Conservation (phyloP, 1,140 invertebrate genomes). For the Meteorus sp. region DNA sequence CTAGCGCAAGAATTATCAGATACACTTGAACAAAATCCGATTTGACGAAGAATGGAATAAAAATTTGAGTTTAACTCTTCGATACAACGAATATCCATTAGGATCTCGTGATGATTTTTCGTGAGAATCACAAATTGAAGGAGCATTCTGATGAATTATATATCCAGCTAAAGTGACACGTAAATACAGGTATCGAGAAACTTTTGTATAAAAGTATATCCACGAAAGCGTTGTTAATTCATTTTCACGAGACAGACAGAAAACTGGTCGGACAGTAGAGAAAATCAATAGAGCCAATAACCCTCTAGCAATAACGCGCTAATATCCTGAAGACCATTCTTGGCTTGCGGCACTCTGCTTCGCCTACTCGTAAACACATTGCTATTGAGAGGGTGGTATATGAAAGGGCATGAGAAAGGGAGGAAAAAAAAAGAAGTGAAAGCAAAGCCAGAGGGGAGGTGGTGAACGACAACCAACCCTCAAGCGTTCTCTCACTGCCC, state of each 20-base stretch:
- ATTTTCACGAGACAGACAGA: slow-evolving; percentile 38
- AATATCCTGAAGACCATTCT: slow-evolving; percentile 53
- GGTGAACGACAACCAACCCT: too few relatives aligned
- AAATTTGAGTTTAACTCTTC: too few relatives aligned
- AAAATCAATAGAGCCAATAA: slow-evolving; percentile 52
- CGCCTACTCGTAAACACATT: slow-evolving; percentile 26
- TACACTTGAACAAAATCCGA: too few relatives aligned
- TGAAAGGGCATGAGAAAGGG: slow-evolving; percentile 6
- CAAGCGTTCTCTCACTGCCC: slow-evolving; percentile 15
- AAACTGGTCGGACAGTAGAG: slow-evolving; percentile 16
- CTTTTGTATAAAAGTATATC: too few relatives aligned
- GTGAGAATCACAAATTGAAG: too few relatives aligned
- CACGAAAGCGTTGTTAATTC: slow-evolving; percentile 34
- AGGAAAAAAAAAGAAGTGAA: too few relatives aligned
- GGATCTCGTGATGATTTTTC: too few relatives aligned
- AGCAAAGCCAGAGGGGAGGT: too few relatives aligned
- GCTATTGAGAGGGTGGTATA: background rate
- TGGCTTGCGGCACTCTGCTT: slow-evolving; percentile 29
- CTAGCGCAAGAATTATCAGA: too few relatives aligned
- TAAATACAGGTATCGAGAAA: slow-evolving; percentile 6
- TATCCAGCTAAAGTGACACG: background rate
- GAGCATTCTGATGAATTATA: too few relatives aligned
- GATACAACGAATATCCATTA: too few relatives aligned
- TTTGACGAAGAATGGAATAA: too few relatives aligned
- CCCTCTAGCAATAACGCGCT: slow-evolving; percentile 47